Evolutionary conservation across 1,140 invertebrate species (phyloP).

Genomic region (Diachasma alloeum): DNA sequence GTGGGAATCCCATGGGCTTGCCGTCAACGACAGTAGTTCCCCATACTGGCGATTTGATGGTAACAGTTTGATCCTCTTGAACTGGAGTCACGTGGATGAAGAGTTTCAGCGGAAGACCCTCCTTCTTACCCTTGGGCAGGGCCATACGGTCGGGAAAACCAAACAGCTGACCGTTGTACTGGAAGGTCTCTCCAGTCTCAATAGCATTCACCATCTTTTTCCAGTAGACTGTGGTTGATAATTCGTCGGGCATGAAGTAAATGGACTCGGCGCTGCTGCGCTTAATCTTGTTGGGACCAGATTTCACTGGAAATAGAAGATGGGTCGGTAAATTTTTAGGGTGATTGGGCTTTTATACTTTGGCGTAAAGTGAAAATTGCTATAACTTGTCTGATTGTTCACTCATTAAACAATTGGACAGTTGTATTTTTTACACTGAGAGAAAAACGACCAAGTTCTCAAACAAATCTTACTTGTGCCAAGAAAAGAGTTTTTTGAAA

Average conservation of each 20-base stretch:
- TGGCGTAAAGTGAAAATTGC: no score
- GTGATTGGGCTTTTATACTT: no score
- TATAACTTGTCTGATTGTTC: no score
- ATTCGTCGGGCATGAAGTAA: slow-evolving; percentile 49
- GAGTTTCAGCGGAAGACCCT: slow-evolving; percentile 70
- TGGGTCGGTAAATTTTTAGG: background rate
- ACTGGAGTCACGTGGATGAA: slow-evolving; percentile 68
- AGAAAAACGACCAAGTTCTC: no score
- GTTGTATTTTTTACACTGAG: no score
- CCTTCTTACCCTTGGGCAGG: slow-evolving; percentile 69
- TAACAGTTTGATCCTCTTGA: slow-evolving; percentile 40
- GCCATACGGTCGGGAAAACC: slow-evolving; percentile 71
- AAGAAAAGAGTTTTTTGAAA: no score
- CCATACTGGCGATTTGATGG: slow-evolving; percentile 39
- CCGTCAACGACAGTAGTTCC: slow-evolving; percentile 42
- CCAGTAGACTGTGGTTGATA: slow-evolving; percentile 47
- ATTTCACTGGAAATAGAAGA: slow-evolving; percentile 55
- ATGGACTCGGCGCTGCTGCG: slow-evolving; percentile 62
- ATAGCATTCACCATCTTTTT: slow-evolving; percentile 58
- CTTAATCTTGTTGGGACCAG: slow-evolving; percentile 68
- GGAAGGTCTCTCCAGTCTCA: slow-evolving; percentile 50
- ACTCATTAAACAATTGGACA: no score
- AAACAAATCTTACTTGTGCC: no score
- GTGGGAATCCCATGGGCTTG: slow-evolving; percentile 61
- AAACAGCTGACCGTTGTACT: slow-evolving; percentile 56